Base-by-base conservation (phyloP, 2,113 vertebrate species). In the Misgurnus anguillicaudatus region DNA sequence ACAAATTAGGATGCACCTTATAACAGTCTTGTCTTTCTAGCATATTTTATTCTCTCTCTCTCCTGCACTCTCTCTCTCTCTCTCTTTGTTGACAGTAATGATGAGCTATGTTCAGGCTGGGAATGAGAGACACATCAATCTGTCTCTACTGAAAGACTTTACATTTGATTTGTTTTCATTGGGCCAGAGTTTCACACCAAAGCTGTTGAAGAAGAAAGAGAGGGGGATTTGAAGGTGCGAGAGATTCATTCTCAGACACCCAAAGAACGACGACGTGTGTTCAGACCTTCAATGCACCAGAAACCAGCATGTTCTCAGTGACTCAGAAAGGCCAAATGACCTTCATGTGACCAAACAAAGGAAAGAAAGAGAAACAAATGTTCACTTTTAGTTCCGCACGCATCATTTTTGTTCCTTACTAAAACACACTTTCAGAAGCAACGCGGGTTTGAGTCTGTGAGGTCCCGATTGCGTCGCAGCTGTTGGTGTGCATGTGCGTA, bases 71-170 rank as follows among this genome's bases (percentile, higher is more conserved):
- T 61, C 51, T 63, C 13, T 11, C 68, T 51, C 64, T 81, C 47
- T 66, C 38, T 48, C 64, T 24, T 36, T 55, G 82, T 57, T 84
- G 83, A 84, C 80, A 79, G 80, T 84, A 79, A 82, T 82, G 80
- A 82, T 82, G 83, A 84, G 83, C 83, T 82, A 84, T 79, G 79
- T 82, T 73, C 63, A 79, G 83, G 51, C 80, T 82, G 80, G 72
- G 72, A 67, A 84, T 77, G 83, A 84, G 75, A 79, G 77, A 79
- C 73, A 63, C 80, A 85, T 82, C 77, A 84, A 82, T 84, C 83
- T 84, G 83, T 81, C 76, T 71, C 66, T 68, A 64, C 62, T 66
- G 45, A 85, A 76, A 85, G 76, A 76, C 66, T 82, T 68, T 72
- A 84, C 77, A 78, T 84, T 79, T 72, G 77, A 82, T 85, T 80